Evolutionary conservation across 2,113 vertebrate genomes (phyloP).

Genomic region (Orientallactaga bullata): DNA sequence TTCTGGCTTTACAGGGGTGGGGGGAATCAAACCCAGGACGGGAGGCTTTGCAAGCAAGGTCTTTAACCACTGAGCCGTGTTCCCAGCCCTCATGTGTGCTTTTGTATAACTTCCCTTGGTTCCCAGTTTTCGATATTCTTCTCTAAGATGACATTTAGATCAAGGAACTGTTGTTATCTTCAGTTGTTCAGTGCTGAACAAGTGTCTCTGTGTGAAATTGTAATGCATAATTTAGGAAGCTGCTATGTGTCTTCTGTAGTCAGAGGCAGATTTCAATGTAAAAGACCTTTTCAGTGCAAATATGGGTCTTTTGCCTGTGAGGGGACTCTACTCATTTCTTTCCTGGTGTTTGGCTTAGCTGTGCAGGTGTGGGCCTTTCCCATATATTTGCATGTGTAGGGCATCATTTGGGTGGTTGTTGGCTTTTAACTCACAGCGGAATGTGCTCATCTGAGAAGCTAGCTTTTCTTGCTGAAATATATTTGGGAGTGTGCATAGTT

Average conservation of each 20-base stretch:
- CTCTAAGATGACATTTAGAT: not conserved
- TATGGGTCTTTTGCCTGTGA: not conserved
- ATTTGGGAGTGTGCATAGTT: not conserved
- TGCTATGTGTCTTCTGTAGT: not conserved
- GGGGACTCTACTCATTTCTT: not conserved
- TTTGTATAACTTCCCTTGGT: not conserved
- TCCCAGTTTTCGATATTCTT: not conserved
- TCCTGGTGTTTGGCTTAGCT: not conserved
- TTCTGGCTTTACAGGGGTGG: too few relatives aligned
- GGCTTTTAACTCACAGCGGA: not conserved
- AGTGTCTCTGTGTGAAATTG: not conserved
- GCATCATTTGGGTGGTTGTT: not conserved
- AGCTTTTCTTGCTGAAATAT: not conserved
- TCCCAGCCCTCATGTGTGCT: not conserved
- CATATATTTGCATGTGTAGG: not conserved
- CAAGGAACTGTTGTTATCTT: not conserved
- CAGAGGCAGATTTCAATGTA: not conserved
- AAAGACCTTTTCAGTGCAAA: not conserved
- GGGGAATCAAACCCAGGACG: too few relatives aligned
- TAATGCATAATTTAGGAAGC: not conserved
- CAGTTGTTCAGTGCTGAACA: slow-evolving; percentile 47
- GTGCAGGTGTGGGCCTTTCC: not conserved
- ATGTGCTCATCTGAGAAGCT: not conserved
- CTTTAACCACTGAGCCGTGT: too few relatives aligned
- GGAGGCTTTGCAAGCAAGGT: too few relatives aligned